A percentile compares a stretch with the other conserved stretches of the same genome.
These are phyloP conservation scores for Tetranychus cinnabarinus DNA, from an alignment of 1,140 invertebrate genomes.

Conservation along the genomic window DNA sequence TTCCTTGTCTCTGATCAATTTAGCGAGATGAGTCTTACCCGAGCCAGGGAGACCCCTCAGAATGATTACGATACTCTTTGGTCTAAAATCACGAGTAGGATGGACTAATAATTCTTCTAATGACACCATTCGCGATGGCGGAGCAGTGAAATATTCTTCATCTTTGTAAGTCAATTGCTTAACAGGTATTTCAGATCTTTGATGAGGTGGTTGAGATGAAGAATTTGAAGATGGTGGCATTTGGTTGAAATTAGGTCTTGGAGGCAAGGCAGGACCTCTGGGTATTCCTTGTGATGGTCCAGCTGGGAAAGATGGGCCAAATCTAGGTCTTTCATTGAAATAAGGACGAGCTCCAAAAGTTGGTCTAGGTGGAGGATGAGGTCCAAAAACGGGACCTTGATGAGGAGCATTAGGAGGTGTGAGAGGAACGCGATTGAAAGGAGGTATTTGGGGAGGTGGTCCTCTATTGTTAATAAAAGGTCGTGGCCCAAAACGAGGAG, in stretches of 20 bases:
- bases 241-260: not conserved
- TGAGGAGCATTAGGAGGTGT: too few relatives aligned
- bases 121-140: slow-evolving; percentile 22
- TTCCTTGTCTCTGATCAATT: slow-evolving; percentile 61
- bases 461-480: too few relatives aligned
- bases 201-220: not conserved
- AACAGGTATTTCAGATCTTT: not conserved
- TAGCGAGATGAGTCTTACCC: slow-evolving; percentile 65
- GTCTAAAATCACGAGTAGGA: slow-evolving; percentile 45
- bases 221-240: not conserved
- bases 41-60: slow-evolving; percentile 67
- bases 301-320: too few relatives aligned
- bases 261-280: not conserved
- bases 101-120: slow-evolving; percentile 56
- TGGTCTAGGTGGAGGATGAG: not conserved
- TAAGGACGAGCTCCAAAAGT: not conserved
- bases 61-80: slow-evolving; percentile 61
- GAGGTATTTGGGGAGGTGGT: too few relatives aligned
- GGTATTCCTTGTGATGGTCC: not conserved
- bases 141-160: not conserved
- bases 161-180: not conserved
- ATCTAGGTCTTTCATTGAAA: not conserved
- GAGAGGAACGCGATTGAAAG: too few relatives aligned
- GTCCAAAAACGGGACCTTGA: too few relatives aligned
- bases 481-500: too few relatives aligned